Percentiles rank a stretch among this genome's conserved stretches.
Evolutionary conservation across 2,113 vertebrate genomes (phyloP).

Genomic region (Scolopax mira): DNA sequence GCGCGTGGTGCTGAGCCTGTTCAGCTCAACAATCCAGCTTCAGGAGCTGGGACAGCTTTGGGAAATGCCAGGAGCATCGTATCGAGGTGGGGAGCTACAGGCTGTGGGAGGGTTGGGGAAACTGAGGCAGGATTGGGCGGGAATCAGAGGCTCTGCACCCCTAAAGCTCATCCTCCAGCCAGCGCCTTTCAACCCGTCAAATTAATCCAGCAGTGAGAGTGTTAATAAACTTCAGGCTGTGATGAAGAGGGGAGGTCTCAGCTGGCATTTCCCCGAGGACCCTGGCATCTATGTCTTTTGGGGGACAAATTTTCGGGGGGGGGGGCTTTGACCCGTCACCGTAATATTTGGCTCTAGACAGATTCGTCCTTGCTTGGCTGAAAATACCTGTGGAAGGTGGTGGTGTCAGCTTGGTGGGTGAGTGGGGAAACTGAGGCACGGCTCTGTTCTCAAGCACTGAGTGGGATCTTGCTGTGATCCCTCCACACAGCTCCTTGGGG

Average conservation of each 20-base stretch:
- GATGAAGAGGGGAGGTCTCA: not conserved
- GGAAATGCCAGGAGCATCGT: not conserved
- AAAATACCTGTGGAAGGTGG: too few relatives aligned
- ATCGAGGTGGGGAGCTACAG: not conserved
- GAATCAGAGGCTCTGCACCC: not conserved
- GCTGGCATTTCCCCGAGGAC: not conserved
- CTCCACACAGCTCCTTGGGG: not conserved
- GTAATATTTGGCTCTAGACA: not conserved
- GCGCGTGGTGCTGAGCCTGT: not conserved
- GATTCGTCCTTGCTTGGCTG: not conserved
- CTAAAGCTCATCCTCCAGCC: not conserved
- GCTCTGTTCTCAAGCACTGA: not conserved
- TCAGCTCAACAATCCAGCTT: not conserved
- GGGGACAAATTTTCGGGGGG: not conserved
- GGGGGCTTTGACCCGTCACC: not conserved
- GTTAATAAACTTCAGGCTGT: not conserved
- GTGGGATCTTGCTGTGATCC: not conserved
- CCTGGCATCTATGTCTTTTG: not conserved
- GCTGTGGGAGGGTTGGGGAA: not conserved
- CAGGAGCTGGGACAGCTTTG: rapidly evolving
- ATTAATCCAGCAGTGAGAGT: not conserved
- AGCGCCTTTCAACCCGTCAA: not conserved
- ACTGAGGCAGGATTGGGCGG: not conserved
- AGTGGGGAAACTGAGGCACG: not conserved
- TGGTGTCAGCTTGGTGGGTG: not conserved